A percentile compares a stretch with the other conserved stretches of the same genome.
Conservation (phyloP, 2,888 invertebrate species). For the Chalcis sispes region DNA sequence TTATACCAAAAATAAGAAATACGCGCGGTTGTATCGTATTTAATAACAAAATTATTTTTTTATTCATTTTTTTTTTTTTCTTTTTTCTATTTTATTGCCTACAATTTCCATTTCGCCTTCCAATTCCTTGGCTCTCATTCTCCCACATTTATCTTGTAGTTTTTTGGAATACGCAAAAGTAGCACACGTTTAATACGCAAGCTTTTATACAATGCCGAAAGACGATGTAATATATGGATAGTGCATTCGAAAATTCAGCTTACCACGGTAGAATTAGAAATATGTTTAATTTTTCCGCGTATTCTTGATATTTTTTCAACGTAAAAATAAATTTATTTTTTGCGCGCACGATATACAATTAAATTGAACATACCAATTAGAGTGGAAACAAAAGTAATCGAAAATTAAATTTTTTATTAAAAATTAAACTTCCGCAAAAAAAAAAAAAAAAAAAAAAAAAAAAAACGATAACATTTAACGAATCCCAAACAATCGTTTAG, state of each 20-base stretch:
- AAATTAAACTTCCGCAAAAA: too few species aligned
- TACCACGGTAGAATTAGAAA: too few species aligned
- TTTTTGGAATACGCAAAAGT: not conserved
- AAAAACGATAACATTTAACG: not conserved
- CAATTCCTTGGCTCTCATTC: constrained; percentile 28
- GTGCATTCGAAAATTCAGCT: too few species aligned
- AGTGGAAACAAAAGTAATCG: too few species aligned
- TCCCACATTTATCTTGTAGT: constrained; percentile 8
- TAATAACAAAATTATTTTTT: constrained; percentile 6
- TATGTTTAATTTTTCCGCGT: too few species aligned
- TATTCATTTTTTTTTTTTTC: constrained; percentile 1
- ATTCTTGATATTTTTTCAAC: too few species aligned
- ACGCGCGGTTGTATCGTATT: not conserved
- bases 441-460: not conserved
- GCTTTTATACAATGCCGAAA: not conserved
- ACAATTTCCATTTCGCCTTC: not conserved
- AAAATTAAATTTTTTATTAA: too few species aligned
- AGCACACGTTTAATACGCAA: not conserved
- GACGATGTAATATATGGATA: too few species aligned
- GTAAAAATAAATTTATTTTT: too few species aligned
- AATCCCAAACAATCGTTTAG: too few species aligned
- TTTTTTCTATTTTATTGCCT: not conserved
- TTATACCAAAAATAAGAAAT: not conserved
- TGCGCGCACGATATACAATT: too few species aligned
- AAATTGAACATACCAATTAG: too few species aligned